A percentile compares a stretch with the other conserved stretches of the same genome.
phyloP scores from a whole-genome alignment of 2,113 vertebrate genomes.

The Laterallus jamaicensis region DNA sequence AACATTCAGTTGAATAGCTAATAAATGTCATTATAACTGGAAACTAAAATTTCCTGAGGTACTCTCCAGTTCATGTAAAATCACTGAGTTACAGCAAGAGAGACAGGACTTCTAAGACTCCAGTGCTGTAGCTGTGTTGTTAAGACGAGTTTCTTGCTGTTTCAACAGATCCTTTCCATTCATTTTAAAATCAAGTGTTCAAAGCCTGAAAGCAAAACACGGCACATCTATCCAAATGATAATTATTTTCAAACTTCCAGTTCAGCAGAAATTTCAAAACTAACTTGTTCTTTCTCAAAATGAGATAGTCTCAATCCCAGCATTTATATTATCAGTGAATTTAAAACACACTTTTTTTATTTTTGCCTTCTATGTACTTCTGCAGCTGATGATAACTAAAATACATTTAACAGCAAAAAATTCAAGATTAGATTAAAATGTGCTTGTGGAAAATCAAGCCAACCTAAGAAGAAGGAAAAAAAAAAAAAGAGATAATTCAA shows the following conservation, averaged over 20 bases:
- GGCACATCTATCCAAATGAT: background rate
- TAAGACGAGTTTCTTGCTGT: background rate
- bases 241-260: background rate
- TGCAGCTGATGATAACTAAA: background rate
- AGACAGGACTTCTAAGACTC: background rate
- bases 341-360: background rate
- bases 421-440: background rate
- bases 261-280: background rate
- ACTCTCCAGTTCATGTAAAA: background rate
- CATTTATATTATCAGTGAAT: background rate
- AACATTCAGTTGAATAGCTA: background rate
- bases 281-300: background rate
- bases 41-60: background rate
- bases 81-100: background rate
- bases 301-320: background rate
- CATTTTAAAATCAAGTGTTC: background rate
- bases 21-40: background rate
- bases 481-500: background rate
- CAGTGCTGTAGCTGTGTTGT: background rate
- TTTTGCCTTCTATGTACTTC: background rate
- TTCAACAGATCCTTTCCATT: background rate
- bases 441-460: background rate
- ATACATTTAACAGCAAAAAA: background rate
- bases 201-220: background rate
- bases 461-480: background rate